Conservation (phyloP, 2,888 invertebrate species). For the Trachelus stipa region DNA sequence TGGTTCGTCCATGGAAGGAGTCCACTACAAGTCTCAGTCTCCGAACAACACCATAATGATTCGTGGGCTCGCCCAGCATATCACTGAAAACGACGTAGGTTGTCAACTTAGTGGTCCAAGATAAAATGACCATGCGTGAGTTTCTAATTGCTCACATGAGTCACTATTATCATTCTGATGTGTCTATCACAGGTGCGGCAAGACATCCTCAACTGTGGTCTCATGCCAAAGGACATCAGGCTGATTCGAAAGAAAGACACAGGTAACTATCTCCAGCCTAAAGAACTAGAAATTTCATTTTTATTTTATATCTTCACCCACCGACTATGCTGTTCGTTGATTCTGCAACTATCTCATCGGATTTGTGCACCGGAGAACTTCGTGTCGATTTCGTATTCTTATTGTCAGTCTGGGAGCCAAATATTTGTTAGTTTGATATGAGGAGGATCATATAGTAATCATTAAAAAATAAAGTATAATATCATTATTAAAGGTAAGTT, state of each 20-base stretch:
- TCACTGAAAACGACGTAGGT: constrained; percentile 82
- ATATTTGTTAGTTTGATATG: neutral
- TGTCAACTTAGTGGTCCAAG: constrained; percentile 40
- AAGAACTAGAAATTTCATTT: constrained; percentile 3
- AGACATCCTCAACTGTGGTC: constrained; percentile 79
- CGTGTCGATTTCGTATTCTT: neutral
- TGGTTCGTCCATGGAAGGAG: constrained; percentile 64
- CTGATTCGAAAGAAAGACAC: constrained; percentile 86
- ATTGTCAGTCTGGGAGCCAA: neutral
- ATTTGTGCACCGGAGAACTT: constrained; percentile 1
- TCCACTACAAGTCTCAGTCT: constrained; percentile 70
- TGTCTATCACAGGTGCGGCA: constrained; percentile 76
- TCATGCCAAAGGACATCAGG: constrained; percentile 84
- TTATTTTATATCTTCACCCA: constrained; percentile 1
- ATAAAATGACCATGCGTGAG: constrained; percentile 43
- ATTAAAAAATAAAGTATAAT: neutral
- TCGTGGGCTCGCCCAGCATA: constrained; percentile 79
- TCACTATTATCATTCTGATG: constrained; percentile 47
- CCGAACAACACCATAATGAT: constrained; percentile 82
- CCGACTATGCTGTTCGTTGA: neutral
- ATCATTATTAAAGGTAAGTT: neutral
- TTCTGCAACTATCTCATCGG: neutral
- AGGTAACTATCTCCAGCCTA: constrained; percentile 71
- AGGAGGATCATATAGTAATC: neutral
- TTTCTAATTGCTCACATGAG: constrained; percentile 32